phyloP scores from a whole-genome alignment of 2,888 invertebrate species.

The Lamellibrachia satsuma region DNA sequence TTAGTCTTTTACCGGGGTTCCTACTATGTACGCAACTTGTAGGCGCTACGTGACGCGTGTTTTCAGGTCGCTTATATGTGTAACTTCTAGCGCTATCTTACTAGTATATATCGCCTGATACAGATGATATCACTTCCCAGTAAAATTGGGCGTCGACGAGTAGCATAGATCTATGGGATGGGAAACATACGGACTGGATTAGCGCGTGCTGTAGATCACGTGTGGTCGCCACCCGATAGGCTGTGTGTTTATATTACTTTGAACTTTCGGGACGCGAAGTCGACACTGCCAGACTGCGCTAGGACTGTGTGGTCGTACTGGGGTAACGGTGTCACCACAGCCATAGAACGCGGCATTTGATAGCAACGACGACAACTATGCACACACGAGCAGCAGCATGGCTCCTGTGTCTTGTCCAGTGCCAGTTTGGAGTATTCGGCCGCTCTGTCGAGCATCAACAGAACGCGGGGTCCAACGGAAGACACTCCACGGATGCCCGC shows the following conservation, averaged over 20 bases:
- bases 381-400: not conserved
- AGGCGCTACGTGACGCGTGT: not conserved
- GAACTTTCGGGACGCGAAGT: not conserved
- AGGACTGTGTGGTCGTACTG: too few species aligned
- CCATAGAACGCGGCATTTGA: not conserved
- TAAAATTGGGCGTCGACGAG: not conserved
- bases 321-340: not conserved
- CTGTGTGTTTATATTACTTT: constrained; percentile 7
- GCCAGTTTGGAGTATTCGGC: not conserved
- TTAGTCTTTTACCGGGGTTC: not conserved
- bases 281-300: not conserved
- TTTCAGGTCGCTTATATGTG: not conserved
- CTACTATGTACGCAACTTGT: not conserved
- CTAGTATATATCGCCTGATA: not conserved
- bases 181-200: not conserved
- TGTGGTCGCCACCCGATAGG: constrained; percentile 6
- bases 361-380: not conserved
- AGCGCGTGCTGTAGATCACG: not conserved
- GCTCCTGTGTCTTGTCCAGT: not conserved
- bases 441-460: not conserved
- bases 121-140: constrained; percentile 3
- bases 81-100: not conserved
- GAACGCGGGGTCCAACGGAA: not conserved
- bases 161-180: not conserved
- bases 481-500: not conserved